These are phyloP conservation scores for Otolemur crassicaudatus DNA, from an alignment of 2,797 vertebrate genomes.

Conservation along the genomic window DNA sequence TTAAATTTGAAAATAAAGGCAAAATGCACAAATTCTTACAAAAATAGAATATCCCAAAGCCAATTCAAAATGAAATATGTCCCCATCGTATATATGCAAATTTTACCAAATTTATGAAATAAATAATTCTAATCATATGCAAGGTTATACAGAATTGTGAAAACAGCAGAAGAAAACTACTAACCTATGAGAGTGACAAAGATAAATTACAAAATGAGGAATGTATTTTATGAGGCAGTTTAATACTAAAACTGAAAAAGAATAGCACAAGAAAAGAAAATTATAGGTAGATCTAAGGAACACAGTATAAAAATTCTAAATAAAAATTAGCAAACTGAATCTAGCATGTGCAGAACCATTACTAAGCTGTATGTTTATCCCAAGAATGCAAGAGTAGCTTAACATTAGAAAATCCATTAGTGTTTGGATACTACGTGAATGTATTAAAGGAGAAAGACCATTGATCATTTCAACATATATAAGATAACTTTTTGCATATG, in stretches of 20 bases:
- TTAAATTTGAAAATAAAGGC: slow-evolving; percentile 54
- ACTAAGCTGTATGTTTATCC: neutral
- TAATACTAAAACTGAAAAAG: neutral
- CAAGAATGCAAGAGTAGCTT: neutral
- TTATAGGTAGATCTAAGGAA: neutral
- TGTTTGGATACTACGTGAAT: slow-evolving; percentile 25
- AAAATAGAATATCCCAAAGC: neutral
- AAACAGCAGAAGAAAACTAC: neutral
- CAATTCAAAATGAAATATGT: neutral
- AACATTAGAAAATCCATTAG: slow-evolving; percentile 28
- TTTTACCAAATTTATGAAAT: slow-evolving; percentile 10
- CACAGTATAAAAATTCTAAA: neutral
- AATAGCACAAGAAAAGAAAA: neutral
- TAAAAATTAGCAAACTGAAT: slow-evolving; percentile 39
- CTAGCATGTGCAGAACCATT: neutral
- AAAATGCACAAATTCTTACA: neutral
- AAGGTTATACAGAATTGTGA: neutral
- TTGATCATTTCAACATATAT: neutral
- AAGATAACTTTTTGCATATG: neutral
- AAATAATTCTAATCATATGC: neutral
- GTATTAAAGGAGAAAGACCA: neutral
- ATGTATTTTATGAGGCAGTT: neutral
- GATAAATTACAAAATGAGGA: neutral
- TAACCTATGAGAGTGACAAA: too few species aligned
- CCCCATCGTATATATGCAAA: neutral